Evolutionary conservation across 1,140 invertebrate genomes (phyloP).

Genomic region (Uloborus diversus): DNA sequence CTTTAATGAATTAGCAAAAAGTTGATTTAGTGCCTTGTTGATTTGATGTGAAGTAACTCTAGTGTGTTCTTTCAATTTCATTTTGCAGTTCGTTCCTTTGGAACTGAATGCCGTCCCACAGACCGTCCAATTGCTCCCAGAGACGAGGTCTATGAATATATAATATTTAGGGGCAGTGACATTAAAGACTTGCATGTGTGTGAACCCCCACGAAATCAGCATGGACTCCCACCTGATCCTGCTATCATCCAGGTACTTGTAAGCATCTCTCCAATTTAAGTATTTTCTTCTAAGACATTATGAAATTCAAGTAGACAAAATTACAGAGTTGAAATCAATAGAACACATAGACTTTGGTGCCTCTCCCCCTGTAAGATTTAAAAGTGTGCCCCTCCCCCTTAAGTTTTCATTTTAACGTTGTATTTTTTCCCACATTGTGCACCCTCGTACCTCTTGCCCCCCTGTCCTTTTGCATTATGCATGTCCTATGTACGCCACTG

Average conservation of each 20-base stretch:
- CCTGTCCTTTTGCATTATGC: too few species aligned
- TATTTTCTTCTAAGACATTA: too few species aligned
- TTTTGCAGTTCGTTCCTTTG: constrained; percentile 93
- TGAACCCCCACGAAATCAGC: constrained; percentile 78
- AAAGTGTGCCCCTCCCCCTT: too few species aligned
- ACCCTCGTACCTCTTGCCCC: too few species aligned
- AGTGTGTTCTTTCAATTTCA: constrained; percentile 59
- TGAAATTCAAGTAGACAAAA: too few species aligned
- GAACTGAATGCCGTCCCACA: constrained; percentile 95
- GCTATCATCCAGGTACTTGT: constrained; percentile 78
- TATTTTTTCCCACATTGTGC: too few species aligned
- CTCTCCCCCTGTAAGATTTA: too few species aligned
- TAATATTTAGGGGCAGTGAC: constrained; percentile 96
- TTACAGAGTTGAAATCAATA: too few species aligned
- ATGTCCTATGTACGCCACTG: too few species aligned
- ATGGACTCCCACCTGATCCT: constrained; percentile 82
- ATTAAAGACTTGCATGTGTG: constrained; percentile 98
- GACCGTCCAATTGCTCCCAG: constrained; percentile 92
- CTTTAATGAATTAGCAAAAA: too few species aligned
- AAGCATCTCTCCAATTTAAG: not conserved
- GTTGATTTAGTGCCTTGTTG: constrained; percentile 72
- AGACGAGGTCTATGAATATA: constrained; percentile 98
- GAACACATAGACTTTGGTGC: too few species aligned
- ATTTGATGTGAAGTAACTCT: not conserved
- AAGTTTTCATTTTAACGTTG: too few species aligned